phyloP scores from a whole-genome alignment of 2,797 vertebrate species.

The Kryptolebias ocellatus region DNA sequence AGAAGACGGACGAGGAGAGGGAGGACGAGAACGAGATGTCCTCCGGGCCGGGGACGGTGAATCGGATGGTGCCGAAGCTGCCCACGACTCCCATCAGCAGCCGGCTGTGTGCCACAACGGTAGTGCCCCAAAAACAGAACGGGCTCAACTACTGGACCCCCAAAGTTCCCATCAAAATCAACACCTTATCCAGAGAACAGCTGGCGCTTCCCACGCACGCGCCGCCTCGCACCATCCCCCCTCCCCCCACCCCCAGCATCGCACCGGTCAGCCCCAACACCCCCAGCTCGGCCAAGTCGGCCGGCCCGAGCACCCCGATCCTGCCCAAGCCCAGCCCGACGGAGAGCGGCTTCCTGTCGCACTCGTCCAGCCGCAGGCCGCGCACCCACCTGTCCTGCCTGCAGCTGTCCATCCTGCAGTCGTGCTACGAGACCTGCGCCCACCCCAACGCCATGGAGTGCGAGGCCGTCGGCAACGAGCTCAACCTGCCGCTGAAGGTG shows the following conservation, averaged over 20 bases:
- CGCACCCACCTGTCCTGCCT: slow-evolving; percentile 92
- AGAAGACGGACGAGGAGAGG: slow-evolving; percentile 76
- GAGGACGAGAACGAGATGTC: slow-evolving; percentile 64
- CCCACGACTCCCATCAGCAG: slow-evolving; percentile 76
- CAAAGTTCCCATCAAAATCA: slow-evolving; percentile 84
- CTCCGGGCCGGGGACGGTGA: slow-evolving; percentile 64
- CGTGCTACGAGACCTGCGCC: slow-evolving; percentile 92
- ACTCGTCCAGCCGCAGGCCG: slow-evolving; percentile 86
- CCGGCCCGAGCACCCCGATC: slow-evolving; percentile 57
- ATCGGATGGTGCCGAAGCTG: slow-evolving; percentile 82
- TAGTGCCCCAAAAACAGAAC: slow-evolving; percentile 80
- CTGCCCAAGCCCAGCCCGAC: slow-evolving; percentile 68
- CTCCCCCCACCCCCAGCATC: slow-evolving; percentile 80
- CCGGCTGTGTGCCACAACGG: slow-evolving; percentile 60
- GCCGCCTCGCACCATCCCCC: slow-evolving; percentile 75
- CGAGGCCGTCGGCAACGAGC: slow-evolving; percentile 88
- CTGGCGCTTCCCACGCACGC: slow-evolving; percentile 84
- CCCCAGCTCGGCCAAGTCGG: slow-evolving; percentile 64
- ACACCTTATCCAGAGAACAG: slow-evolving; percentile 87
- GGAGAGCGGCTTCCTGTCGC: slow-evolving; percentile 81
- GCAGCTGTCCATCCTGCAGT: slow-evolving; percentile 92
- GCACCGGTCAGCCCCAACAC: slow-evolving; percentile 76
- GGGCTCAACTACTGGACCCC: slow-evolving; percentile 83
- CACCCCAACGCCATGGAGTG: slow-evolving; percentile 93
- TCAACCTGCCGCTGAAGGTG: slow-evolving; percentile 91